These are phyloP conservation scores for Galbula dea DNA, from an alignment of 2,113 vertebrate species.

Conservation along the genomic window DNA sequence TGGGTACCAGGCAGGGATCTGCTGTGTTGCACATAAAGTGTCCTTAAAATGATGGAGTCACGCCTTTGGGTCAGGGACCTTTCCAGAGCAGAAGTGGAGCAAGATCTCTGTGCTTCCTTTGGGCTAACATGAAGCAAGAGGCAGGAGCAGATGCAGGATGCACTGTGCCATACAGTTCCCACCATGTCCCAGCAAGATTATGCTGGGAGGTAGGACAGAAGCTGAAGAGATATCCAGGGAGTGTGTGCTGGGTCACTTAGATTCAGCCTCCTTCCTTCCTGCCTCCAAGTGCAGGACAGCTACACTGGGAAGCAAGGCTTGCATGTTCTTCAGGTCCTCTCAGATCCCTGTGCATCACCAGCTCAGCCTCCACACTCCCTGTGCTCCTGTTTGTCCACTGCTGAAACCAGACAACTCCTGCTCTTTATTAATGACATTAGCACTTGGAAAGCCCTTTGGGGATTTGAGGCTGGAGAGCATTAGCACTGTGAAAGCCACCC, in stretches of 20 bases:
- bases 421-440: neutral
- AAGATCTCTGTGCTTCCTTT: neutral
- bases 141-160: neutral
- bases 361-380: neutral
- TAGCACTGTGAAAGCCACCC: neutral
- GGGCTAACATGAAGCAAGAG: neutral
- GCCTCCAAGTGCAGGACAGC: neutral
- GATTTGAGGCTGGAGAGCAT: neutral
- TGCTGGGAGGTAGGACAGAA: neutral
- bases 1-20: neutral
- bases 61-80: neutral
- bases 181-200: neutral
- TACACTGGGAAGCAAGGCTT: neutral
- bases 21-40: neutral
- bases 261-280: neutral
- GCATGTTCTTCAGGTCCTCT: neutral
- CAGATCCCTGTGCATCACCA: neutral
- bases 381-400: neutral
- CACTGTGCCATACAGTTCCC: neutral
- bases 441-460: neutral
- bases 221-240: neutral
- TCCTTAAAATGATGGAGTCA: neutral
- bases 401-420: neutral
- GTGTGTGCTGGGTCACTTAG: neutral
- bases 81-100: neutral